Evolutionary conservation across 2,797 vertebrate species (phyloP).

Genomic region (Danio albolineatus): DNA sequence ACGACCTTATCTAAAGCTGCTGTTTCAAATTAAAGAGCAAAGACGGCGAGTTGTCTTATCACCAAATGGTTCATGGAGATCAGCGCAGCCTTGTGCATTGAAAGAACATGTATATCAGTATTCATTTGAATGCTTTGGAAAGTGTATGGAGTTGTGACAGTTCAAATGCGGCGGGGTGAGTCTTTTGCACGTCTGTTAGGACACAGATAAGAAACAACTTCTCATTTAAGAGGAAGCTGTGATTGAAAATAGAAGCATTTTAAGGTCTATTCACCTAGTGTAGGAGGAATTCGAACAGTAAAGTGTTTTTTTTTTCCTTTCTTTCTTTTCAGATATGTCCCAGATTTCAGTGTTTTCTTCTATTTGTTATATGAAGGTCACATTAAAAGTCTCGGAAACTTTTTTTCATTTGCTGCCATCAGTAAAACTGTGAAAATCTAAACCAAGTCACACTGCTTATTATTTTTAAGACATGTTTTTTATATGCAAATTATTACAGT

Average conservation of each 20-base stretch:
- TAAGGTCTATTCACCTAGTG: constrained; percentile 24
- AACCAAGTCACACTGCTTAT: neutral
- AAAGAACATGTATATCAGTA: constrained; percentile 26
- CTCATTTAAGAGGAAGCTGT: constrained; percentile 21
- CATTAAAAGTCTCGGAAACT: neutral
- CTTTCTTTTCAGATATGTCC: neutral
- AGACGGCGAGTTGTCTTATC: constrained; percentile 38
- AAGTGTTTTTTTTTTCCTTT: neutral
- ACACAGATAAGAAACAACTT: constrained; percentile 42
- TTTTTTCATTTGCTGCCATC: neutral
- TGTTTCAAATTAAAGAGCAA: constrained; percentile 51
- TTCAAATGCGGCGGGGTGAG: constrained; percentile 35
- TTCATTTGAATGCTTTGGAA: constrained; percentile 27
- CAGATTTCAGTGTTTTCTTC: neutral
- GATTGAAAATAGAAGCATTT: neutral
- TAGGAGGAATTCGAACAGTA: neutral
- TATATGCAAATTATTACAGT: neutral
- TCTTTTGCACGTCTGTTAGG: constrained; percentile 16
- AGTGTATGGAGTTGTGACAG: constrained; percentile 41
- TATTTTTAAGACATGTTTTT: neutral
- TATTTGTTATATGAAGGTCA: neutral
- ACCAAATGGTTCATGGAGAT: constrained; percentile 24
- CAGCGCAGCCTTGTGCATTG: constrained; percentile 22
- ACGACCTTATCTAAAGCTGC: constrained; percentile 40
- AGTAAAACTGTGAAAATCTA: neutral